Percentiles rank a stretch among this genome's conserved stretches.
phyloP scores from a whole-genome alignment of 2,888 invertebrate species.

The Heliconius charithonia region DNA sequence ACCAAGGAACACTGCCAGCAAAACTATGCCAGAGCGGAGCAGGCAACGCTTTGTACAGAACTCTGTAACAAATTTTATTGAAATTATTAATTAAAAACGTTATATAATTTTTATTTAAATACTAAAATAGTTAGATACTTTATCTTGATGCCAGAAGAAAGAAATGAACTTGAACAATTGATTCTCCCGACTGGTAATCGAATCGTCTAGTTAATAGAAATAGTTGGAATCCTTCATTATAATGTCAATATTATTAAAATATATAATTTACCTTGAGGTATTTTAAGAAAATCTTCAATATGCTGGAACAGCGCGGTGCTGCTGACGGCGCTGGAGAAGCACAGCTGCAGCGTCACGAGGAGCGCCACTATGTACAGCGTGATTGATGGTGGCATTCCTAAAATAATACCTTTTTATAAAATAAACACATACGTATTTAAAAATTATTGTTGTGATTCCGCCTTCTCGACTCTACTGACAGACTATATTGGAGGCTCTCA shows the following conservation, averaged over 20 bases:
- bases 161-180: too few species aligned
- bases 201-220: too few species aligned
- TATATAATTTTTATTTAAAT: too few species aligned
- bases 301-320: conserved; percentile 93
- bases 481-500: too few species aligned
- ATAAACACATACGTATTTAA: conserved; percentile 39
- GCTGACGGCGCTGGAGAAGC: conserved; percentile 89
- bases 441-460: too few species aligned
- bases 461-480: too few species aligned
- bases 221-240: too few species aligned
- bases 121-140: too few species aligned
- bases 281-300: conserved; percentile 89
- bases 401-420: conserved; percentile 22
- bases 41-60: conserved; percentile 89
- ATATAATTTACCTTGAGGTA: conserved; percentile 87
- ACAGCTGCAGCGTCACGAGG: conserved; percentile 90
- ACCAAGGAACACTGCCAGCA: conserved; percentile 89
- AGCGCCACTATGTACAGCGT: conserved; percentile 87
- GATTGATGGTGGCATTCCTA: conserved; percentile 85
- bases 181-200: too few species aligned
- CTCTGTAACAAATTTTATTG: conserved; percentile 79
- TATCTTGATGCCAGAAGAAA: too few species aligned
- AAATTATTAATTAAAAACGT: neutral
- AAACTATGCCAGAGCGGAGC: conserved; percentile 87
- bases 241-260: neutral